Conservation (phyloP, 2,888 invertebrate species). For the Sesia apiformis region DNA sequence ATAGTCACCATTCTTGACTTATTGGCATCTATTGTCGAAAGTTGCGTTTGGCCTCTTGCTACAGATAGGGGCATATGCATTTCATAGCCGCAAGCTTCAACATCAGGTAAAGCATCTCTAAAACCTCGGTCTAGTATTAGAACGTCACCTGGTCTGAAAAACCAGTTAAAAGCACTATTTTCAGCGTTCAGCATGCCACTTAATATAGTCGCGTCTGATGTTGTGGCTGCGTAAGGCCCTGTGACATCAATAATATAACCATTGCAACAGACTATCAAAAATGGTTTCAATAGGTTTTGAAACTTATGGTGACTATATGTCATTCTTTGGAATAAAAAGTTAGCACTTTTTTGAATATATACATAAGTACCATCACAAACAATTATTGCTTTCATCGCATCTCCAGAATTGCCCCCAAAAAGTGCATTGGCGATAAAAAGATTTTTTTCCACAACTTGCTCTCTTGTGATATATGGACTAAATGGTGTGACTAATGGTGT, state of each 20-base stretch:
- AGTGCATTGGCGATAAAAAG: not conserved
- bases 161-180: not conserved
- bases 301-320: slow-evolving; percentile 8
- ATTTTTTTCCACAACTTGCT: not conserved
- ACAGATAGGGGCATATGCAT: not conserved
- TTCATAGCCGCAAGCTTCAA: not conserved
- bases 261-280: slow-evolving; percentile 10
- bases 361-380: slow-evolving; percentile 8
- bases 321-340: slow-evolving; percentile 8
- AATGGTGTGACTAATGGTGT: too few species aligned
- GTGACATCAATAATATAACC: slow-evolving; percentile 13
- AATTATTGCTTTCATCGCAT: not conserved
- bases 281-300: slow-evolving; percentile 10
- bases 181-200: not conserved
- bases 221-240: slow-evolving; percentile 11
- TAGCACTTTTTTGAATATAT: slow-evolving; percentile 5
- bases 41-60: not conserved
- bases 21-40: slow-evolving; percentile 1
- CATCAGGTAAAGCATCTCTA: not conserved
- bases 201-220: not conserved
- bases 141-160: not conserved
- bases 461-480: slow-evolving; percentile 1
- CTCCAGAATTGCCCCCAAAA: not conserved
- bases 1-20: slow-evolving; percentile 1
- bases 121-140: slow-evolving; percentile 1